Evolutionary conservation across 2,888 invertebrate genomes (phyloP).

Genomic region (Leucania comma): DNA sequence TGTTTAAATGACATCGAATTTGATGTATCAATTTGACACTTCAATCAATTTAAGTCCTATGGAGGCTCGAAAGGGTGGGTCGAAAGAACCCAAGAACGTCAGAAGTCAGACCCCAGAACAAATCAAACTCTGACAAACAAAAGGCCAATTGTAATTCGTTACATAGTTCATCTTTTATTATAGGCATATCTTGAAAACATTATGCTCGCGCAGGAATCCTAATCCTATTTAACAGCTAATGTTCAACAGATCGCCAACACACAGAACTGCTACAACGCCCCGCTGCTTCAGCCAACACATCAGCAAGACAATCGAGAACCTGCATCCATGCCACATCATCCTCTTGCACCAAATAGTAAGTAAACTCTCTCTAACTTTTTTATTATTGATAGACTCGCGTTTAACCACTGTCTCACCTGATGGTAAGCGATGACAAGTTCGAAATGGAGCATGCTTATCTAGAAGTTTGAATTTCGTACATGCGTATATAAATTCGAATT

Average conservation of each 20-base stretch:
- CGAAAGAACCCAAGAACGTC: background rate
- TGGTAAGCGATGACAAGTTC: too few relatives aligned
- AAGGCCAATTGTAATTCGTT: too few relatives aligned
- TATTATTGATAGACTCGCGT: too few relatives aligned
- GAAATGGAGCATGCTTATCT: too few relatives aligned
- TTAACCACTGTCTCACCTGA: too few relatives aligned
- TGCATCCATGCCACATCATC: slow-evolving; percentile 75
- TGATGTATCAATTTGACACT: background rate
- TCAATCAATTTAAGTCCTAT: background rate
- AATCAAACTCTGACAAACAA: too few relatives aligned
- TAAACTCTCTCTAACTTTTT: slow-evolving; percentile 7
- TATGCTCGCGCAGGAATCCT: background rate
- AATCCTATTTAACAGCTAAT: background rate
- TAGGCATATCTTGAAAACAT: background rate
- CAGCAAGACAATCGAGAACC: slow-evolving; percentile 75
- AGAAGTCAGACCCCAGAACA: background rate
- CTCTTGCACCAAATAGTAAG: slow-evolving; percentile 80
- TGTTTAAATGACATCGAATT: background rate
- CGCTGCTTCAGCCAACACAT: slow-evolving; percentile 83
- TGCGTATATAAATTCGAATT: too few relatives aligned
- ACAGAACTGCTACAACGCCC: slow-evolving; percentile 85
- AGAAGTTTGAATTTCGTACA: too few relatives aligned
- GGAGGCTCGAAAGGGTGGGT: background rate
- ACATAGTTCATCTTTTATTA: background rate
- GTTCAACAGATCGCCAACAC: slow-evolving; percentile 80